Evolutionary conservation across 53 echinoderm and acorn worm species (phyloP).

Genomic region (Luidia sarsii): DNA sequence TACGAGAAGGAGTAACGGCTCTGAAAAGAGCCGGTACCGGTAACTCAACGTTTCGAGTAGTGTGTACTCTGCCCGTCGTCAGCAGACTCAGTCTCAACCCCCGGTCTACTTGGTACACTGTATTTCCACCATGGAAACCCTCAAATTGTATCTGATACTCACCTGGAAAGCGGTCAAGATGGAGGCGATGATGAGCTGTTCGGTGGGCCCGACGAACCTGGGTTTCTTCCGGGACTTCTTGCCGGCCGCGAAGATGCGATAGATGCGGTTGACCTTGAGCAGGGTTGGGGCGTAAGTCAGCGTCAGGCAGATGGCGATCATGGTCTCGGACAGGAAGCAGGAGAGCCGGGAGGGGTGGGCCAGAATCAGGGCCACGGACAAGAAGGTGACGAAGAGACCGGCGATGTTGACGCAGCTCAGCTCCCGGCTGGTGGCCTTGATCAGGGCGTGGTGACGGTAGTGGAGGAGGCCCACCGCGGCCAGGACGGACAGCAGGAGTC

Average conservation of each 20-base stretch:
- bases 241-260: conserved; percentile 64
- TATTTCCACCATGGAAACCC: no score
- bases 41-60: no score
- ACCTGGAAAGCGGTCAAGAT: conserved; percentile 27
- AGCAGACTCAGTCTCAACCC: background rate
- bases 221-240: conserved; percentile 57
- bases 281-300: conserved; percentile 52
- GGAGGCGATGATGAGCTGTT: conserved; percentile 40
- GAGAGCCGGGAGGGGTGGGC: conserved; percentile 40
- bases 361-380: conserved; percentile 35
- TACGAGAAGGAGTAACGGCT: no score
- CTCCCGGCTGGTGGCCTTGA: conserved; percentile 78
- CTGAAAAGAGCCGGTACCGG: no score
- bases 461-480: conserved; percentile 19
- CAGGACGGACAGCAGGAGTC: conserved; percentile 9
- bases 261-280: conserved; percentile 63
- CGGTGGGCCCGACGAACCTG: conserved; percentile 46
- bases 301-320: conserved; percentile 24
- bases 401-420: conserved; percentile 57
- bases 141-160: background rate
- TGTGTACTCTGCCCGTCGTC: no score
- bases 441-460: conserved; percentile 57
- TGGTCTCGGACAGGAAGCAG: conserved; percentile 27
- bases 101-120: background rate
- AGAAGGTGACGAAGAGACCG: conserved; percentile 60